Conservation (phyloP, 2,797 vertebrate genomes). For the Kryptopterus vitreolus region DNA sequence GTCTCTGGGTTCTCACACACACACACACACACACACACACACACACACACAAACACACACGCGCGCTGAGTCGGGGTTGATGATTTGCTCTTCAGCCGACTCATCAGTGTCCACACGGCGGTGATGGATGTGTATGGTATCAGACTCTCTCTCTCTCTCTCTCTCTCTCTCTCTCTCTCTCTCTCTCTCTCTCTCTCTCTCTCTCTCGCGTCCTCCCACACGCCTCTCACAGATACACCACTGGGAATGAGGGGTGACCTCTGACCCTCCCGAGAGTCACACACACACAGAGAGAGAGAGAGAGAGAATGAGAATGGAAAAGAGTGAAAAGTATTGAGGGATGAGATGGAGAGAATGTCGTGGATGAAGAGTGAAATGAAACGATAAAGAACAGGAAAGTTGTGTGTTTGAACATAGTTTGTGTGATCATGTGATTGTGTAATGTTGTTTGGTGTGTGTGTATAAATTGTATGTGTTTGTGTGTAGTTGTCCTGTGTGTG, state of each 20-base stretch:
- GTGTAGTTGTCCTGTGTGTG: too few species aligned
- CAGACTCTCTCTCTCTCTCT: conserved; percentile 34
- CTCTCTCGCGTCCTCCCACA: conserved; percentile 49
- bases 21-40: conserved; percentile 23
- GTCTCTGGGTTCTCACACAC: conserved; percentile 18
- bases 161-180: background rate
- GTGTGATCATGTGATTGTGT: background rate
- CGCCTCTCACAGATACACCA: conserved; percentile 47
- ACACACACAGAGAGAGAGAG: conserved; percentile 36
- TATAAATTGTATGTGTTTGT: background rate
- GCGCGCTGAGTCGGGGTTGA: conserved; percentile 36
- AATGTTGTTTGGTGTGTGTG: background rate
- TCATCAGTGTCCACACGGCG: conserved; percentile 45
- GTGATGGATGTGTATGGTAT: conserved; percentile 37
- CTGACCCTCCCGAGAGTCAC: conserved; percentile 40
- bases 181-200: background rate
- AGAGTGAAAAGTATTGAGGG: background rate
- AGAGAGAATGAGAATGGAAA: background rate
- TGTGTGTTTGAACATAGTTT: background rate
- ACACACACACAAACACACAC: conserved; percentile 23
- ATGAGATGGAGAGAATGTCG: conserved; percentile 28
- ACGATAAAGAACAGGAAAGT: background rate
- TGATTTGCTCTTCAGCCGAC: conserved; percentile 45
- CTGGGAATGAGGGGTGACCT: conserved; percentile 47
- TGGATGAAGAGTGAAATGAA: conserved; percentile 20